Evolutionary conservation across 2,113 vertebrate genomes (phyloP), one percentile per base, ranked within the genome.

Genomic region (Coregonus clupeaformis): DNA sequence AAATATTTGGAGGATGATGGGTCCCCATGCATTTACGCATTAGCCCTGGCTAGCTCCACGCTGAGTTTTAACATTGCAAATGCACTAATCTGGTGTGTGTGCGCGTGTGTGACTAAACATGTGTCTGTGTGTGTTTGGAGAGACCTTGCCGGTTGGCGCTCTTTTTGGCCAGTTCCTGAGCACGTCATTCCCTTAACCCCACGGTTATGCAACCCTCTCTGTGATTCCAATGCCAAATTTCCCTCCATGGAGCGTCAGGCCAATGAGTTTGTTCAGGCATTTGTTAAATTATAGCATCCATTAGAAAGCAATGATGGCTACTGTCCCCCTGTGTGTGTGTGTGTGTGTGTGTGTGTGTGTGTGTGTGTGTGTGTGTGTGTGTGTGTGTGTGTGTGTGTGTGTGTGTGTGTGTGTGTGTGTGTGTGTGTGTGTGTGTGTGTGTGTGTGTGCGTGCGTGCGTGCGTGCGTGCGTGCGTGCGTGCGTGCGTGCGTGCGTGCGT

Each of bases 1-100:
- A 75, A n/a, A 87, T 82, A 79, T 86, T 85, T 81, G 74, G 66
- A 84, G 69, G 81, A 78, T 82, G 82, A 55, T 55, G 72, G 27
- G 81, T 80, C 32, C 68, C 69, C 82, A 77, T 88, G 85, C 88
- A 88, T 90, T 88, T 86, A 86, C 87, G 85, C 47, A 81, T 88
- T 82, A 88, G 80, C 4, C 75, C 82, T 82, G 78, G 83, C 78
- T 22, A 76, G 69, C 82, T 85, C 18, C 83, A 84, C n/a, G 84
- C 86, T 84, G 86, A 63, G 82, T 75, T 83, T 79, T 83, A 77
- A 89, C 80, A 79, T 32, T 73, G 22, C 74, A 71, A 13, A 64
- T 0, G 66, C 85, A 90, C 80, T 77, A 85, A 60, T 86, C 9
- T 3, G 11, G 22, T 13, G 22, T 13, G 22, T 27, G 62, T 27